Conservation (phyloP, 2,888 invertebrate genomes). For the Conchocele bisecta region DNA sequence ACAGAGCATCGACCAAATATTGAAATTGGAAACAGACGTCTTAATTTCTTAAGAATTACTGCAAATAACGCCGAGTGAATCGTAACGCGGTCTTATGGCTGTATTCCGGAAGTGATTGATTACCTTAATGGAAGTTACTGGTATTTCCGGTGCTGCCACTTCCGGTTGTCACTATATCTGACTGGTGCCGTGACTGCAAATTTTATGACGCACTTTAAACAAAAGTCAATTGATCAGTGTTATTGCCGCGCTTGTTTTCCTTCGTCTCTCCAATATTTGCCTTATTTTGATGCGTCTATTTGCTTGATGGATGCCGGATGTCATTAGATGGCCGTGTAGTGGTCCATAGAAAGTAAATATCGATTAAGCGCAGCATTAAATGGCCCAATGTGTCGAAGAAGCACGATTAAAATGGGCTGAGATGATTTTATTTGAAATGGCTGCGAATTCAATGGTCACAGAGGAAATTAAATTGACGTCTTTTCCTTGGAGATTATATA, state of each 20-base stretch:
- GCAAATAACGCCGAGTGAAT: no score
- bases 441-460: conserved; percentile 38
- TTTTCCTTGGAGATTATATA: no score
- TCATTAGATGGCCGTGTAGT: conserved; percentile 60
- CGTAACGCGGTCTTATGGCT: conserved; percentile 6
- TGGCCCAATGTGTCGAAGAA: conserved; percentile 45
- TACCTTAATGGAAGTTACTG: conserved; percentile 70
- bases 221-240: conserved; percentile 52
- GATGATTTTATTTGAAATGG: conserved; percentile 54
- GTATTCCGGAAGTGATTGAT: conserved; percentile 61
- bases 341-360: conserved; percentile 56
- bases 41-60: no score
- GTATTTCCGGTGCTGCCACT: conserved; percentile 64
- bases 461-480: conserved; percentile 59
- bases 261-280: conserved; percentile 62
- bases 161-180: conserved; percentile 62
- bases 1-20: no score
- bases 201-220: conserved; percentile 58
- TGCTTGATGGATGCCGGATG: conserved; percentile 57
- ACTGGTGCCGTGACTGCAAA: conserved; percentile 58
- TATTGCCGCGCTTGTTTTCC: conserved; percentile 59
- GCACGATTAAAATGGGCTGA: conserved; percentile 49
- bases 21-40: no score
- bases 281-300: conserved; percentile 55
- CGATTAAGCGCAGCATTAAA: conserved; percentile 54